Percentiles rank a stretch among this genome's conserved stretches.
Evolutionary conservation across 2,113 vertebrate species (phyloP).

Genomic region (Phyllostomus hastatus): DNA sequence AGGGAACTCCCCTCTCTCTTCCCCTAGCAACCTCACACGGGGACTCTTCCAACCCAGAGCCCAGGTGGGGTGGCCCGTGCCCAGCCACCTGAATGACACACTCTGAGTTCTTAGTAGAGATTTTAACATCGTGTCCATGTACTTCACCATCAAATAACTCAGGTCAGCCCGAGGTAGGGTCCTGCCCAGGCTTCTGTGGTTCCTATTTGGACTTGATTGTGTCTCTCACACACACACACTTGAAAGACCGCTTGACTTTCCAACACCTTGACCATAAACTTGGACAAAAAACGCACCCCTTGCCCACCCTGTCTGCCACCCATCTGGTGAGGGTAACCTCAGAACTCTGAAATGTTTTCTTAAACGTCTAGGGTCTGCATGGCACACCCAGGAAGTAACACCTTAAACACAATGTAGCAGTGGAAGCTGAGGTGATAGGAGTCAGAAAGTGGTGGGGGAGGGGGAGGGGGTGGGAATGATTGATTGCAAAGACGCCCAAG

Average conservation of each 20-base stretch:
- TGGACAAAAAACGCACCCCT: background rate
- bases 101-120: background rate
- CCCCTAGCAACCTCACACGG: background rate
- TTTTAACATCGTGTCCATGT: background rate
- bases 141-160: background rate
- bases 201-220: background rate
- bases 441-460: background rate
- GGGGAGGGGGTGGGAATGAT: background rate
- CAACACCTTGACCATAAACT: background rate
- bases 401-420: background rate
- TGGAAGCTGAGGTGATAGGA: background rate
- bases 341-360: background rate
- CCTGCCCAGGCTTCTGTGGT: background rate
- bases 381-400: background rate
- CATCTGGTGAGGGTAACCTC: background rate
- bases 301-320: too few relatives aligned
- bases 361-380: background rate
- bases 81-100: background rate
- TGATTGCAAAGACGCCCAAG: background rate
- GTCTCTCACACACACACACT: background rate
- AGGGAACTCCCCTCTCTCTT: background rate
- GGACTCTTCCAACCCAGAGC: background rate
- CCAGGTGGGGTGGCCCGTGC: background rate
- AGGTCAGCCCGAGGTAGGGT: background rate
- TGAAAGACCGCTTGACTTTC: background rate